A percentile compares a stretch with the other conserved stretches of the same genome.
Evolutionary conservation across 2,113 vertebrate genomes (phyloP).

Genomic region (Chloebia gouldiae): DNA sequence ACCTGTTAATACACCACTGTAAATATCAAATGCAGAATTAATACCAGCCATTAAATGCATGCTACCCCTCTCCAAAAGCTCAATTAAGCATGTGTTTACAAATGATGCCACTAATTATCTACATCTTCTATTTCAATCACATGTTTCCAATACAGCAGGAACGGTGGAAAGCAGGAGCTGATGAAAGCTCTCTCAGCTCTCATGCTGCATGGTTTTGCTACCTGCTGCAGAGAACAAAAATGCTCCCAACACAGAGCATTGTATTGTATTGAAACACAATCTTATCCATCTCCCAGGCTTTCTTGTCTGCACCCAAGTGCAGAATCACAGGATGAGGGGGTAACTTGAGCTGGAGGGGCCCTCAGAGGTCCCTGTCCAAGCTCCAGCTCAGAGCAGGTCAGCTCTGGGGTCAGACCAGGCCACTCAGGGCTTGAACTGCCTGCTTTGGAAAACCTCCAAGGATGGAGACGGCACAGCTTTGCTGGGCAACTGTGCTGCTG

Average conservation of each 20-base stretch:
- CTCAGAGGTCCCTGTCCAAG: neutral
- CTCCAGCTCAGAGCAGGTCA: neutral
- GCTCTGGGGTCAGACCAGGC: neutral
- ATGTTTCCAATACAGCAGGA: constrained; percentile 16
- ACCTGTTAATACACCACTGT: neutral
- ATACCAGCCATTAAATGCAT: neutral
- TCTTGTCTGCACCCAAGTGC: neutral
- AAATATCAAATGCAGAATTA: neutral
- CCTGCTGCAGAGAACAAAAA: neutral
- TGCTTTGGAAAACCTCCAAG: neutral
- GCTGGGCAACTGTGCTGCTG: neutral
- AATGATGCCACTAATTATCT: neutral
- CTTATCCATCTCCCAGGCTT: neutral
- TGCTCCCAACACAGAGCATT: neutral
- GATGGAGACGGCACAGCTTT: neutral
- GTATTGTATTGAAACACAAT: neutral
- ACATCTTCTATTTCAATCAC: neutral
- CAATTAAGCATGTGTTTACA: neutral
- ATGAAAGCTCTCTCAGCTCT: neutral
- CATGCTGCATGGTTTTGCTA: neutral
- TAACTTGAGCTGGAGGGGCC: neutral
- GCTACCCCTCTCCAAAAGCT: neutral
- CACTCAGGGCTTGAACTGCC: neutral
- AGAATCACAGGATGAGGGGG: neutral
- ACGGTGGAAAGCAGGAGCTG: neutral